Evolutionary conservation across 1,140 invertebrate species (phyloP).

Genomic region (Muscidifurax raptorellus): DNA sequence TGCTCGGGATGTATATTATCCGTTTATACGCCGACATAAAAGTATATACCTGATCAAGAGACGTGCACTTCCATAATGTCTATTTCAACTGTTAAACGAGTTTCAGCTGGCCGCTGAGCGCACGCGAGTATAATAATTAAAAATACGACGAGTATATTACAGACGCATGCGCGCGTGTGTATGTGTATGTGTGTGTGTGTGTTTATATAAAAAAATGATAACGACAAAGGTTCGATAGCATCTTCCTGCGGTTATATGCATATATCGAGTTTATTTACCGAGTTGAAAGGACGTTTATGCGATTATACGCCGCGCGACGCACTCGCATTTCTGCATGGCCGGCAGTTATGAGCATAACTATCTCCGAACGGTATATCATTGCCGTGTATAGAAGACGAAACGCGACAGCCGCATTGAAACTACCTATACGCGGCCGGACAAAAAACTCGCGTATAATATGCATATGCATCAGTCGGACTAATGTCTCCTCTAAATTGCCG

Average conservation of each 20-base stretch:
- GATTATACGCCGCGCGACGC: not conserved
- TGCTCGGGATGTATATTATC: slow-evolving; percentile 18
- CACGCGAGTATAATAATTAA: not conserved
- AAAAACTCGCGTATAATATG: slow-evolving; percentile 13
- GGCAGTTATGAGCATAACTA: slow-evolving; percentile 3
- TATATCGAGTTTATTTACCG: slow-evolving; percentile 29
- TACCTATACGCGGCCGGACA: not conserved
- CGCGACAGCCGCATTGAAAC: slow-evolving; percentile 36
- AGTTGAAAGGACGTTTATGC: slow-evolving; percentile 36
- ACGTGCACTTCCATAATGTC: slow-evolving; percentile 14
- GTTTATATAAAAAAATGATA: not conserved
- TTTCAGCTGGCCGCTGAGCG: not conserved
- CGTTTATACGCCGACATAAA: slow-evolving; percentile 23
- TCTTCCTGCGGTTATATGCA: not conserved
- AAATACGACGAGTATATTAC: not conserved
- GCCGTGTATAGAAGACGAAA: not conserved
- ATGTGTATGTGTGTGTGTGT: not conserved
- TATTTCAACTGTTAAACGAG: slow-evolving; percentile 8
- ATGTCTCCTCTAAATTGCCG: slow-evolving; percentile 14
- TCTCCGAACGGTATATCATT: slow-evolving; percentile 15
- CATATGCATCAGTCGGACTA: not conserved
- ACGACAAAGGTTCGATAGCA: slow-evolving; percentile 26
- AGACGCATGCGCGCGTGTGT: no score
- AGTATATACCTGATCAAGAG: slow-evolving; percentile 15
- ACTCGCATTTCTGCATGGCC: slow-evolving; percentile 5